phyloP scores from a whole-genome alignment of 2,113 vertebrate genomes.

The Menura novaehollandiae region DNA sequence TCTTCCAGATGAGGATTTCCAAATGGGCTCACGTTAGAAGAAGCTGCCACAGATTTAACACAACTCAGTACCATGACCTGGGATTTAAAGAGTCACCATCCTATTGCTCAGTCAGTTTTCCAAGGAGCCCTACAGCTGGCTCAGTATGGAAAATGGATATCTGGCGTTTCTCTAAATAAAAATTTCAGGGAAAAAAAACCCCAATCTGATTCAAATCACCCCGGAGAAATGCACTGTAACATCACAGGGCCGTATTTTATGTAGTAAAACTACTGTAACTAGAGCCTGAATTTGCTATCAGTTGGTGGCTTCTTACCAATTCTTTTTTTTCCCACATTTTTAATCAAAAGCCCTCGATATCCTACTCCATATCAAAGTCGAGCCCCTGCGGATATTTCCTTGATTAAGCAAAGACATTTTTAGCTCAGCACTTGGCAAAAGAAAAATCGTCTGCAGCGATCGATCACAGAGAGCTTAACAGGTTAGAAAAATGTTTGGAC shows the following conservation, averaged over 20 bases:
- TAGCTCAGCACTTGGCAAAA: slow-evolving; percentile 24
- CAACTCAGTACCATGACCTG: no score
- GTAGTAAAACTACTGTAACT: neutral
- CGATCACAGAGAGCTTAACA: neutral
- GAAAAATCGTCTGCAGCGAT: neutral
- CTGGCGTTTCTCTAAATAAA: neutral
- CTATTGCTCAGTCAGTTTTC: neutral
- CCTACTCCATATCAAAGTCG: neutral
- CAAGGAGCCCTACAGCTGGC: neutral
- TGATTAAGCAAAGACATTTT: neutral
- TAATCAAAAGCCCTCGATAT: neutral
- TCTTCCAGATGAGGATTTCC: neutral
- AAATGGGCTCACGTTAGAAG: neutral
- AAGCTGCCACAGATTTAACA: neutral
- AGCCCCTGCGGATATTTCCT: neutral
- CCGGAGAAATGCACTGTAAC: neutral
- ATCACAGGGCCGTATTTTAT: neutral
- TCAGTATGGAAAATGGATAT: neutral
- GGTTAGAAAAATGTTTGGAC: slow-evolving; percentile 47
- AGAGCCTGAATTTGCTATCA: neutral
- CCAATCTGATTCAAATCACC: neutral
- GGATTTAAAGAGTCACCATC: neutral
- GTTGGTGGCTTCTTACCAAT: neutral
- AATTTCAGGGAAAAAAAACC: neutral
- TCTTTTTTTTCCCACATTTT: neutral